Percentiles rank a stretch among this genome's conserved stretches.
Conservation (phyloP, 2,888 invertebrate species). For the Gibbula magus region DNA sequence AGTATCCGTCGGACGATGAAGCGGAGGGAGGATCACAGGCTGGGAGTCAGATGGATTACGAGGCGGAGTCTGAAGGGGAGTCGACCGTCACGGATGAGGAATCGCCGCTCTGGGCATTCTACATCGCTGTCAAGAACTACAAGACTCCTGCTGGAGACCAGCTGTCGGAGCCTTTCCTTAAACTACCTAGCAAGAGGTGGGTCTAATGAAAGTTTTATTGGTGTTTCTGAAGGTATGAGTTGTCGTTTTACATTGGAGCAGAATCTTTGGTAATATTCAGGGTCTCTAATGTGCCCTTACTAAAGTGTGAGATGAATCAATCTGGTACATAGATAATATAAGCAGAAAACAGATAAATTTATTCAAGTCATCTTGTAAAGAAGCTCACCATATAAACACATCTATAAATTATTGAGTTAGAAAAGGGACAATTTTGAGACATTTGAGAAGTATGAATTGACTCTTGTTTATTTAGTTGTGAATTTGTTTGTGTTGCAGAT, state of each 20-base stretch:
- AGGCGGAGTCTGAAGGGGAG: conserved; percentile 76
- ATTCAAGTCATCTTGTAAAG: too few species aligned
- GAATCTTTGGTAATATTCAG: too few species aligned
- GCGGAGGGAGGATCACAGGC: conserved; percentile 45
- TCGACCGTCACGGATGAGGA: conserved; percentile 73
- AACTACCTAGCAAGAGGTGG: conserved; percentile 84
- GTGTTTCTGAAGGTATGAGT: too few species aligned
- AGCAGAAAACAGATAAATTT: too few species aligned
- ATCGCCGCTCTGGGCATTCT: conserved; percentile 85
- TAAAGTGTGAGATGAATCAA: too few species aligned
- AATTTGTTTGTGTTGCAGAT: conserved; percentile 77
- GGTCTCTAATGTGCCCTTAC: too few species aligned
- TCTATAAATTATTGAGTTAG: too few species aligned
- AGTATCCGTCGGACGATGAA: conserved; percentile 54
- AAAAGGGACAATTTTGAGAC: too few species aligned
- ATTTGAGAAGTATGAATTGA: not conserved
- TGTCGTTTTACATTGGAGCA: too few species aligned
- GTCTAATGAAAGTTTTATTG: conserved; percentile 13
- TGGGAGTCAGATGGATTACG: conserved; percentile 57
- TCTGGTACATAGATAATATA: too few species aligned
- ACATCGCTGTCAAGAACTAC: conserved; percentile 83
- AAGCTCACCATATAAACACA: too few species aligned
- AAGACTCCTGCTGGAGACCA: conserved; percentile 80
- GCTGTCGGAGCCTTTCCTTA: conserved; percentile 94
- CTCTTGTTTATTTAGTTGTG: not conserved